Evolutionary conservation across 1,140 invertebrate species (phyloP), one percentile per base, ranked within the genome.

Genomic region (Stegodyphus mimosarum): DNA sequence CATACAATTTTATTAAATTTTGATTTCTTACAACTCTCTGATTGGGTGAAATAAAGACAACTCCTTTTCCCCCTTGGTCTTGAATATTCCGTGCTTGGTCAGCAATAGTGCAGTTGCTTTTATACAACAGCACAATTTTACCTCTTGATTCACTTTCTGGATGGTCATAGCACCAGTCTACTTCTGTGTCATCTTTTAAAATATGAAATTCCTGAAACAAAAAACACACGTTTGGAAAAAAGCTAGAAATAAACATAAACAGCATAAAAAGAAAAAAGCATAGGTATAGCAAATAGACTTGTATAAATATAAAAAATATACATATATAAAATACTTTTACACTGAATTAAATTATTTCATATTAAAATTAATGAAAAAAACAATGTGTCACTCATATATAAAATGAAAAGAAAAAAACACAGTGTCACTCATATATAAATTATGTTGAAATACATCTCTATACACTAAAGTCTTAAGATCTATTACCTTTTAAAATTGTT

Each of bases 141-240:
- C 52, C 86, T 15, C 69, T 74, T 55, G 74, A 49, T 17, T 78
- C 76, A 79, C 50, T 86, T 67, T 76, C 74, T 66, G 72, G 75
- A 84, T 76, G 73, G 64, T 85, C 74, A 51, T 77, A 15, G 77
- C 83, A 85, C 73, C 83, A 85, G 64, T 85, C 75, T 50, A 69
- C 49, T 18, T 71, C 9, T 63, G 52, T 77, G 33, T 50, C n/a
- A 71, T 85, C 74, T 64, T 77, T 13, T 33, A 77, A 64, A 63
- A 85, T 51, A 53, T 85, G 83, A 49, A 78, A 85, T 72, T 77
- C 7, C 75, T 85, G 64, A 10, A 71, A 6, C 2, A n/a, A 13
- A 17, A 18, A 67, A 67, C 15, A 60, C 55, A 60, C 5, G 5
- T 60, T 11, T 60, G 15, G 9, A 11, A 11, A 60, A 5, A 60